Conservation (phyloP, 1,140 invertebrate species). For the Caenorhabditis remanei region DNA sequence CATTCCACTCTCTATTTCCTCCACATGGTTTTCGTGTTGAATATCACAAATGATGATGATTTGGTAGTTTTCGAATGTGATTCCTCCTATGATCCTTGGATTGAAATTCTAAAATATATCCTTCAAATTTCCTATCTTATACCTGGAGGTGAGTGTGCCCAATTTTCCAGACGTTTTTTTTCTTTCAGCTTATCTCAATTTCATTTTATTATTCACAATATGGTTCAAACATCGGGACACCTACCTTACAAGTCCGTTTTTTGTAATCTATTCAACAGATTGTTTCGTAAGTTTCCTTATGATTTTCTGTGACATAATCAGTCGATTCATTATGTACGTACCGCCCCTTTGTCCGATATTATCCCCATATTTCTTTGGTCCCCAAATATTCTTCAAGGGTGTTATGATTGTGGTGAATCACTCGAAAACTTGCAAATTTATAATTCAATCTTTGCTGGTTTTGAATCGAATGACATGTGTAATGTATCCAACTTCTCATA, state of each 20-base stretch:
- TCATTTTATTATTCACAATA: background rate
- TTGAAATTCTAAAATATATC: background rate
- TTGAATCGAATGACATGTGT: background rate
- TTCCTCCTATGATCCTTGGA: background rate
- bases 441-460: background rate
- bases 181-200: background rate
- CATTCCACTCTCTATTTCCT: background rate
- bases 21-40: background rate
- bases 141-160: background rate
- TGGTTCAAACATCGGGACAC: background rate
- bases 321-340: background rate
- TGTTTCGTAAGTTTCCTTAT: background rate
- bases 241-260: background rate
- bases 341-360: background rate
- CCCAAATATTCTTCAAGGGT: background rate
- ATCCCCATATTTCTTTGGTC: background rate
- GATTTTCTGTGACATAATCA: background rate
- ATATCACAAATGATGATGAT: background rate
- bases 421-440: conserved; percentile 14
- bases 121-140: background rate
- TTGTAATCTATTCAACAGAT: background rate
- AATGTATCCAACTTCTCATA: background rate
- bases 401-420: background rate
- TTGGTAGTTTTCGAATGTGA: background rate
- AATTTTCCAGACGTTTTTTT: no score